These are phyloP conservation scores for Gonatopus flavifemur DNA, from an alignment of 1,140 invertebrate genomes.

Conservation along the genomic window DNA sequence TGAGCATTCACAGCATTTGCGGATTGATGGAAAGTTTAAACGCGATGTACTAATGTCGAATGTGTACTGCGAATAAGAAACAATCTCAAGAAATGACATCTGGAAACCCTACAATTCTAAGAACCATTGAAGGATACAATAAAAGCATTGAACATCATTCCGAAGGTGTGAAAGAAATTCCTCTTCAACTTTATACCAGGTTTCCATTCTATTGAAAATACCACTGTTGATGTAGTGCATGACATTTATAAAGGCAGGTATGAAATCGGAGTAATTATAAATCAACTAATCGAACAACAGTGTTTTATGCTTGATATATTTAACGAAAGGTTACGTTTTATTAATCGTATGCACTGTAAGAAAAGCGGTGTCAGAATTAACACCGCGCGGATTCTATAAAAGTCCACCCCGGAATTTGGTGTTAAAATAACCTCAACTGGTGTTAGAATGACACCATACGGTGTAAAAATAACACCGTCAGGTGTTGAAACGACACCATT, in stretches of 20 bases:
- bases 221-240: slow-evolving; percentile 3
- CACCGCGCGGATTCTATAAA: too few species aligned
- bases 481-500: too few species aligned
- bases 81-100: background rate
- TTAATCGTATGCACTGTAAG: background rate
- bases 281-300: slow-evolving; percentile 9
- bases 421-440: too few species aligned
- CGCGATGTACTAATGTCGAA: slow-evolving; percentile 15
- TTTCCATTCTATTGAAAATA: slow-evolving; percentile 8
- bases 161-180: slow-evolving; percentile 12
- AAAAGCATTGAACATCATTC: slow-evolving; percentile 4
- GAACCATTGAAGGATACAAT: background rate
- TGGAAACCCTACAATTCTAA: slow-evolving; percentile 1
- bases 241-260: slow-evolving; percentile 6
- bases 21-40: slow-evolving; percentile 15
- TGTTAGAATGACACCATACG: too few species aligned
- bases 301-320: slow-evolving; percentile 13
- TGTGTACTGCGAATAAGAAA: slow-evolving; percentile 11
- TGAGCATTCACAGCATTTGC: slow-evolving; percentile 14
- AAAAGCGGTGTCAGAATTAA: too few species aligned
- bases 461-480: too few species aligned
- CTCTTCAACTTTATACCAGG: slow-evolving; percentile 3
- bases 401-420: too few species aligned
- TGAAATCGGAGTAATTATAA: slow-evolving; percentile 7
- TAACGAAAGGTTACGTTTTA: slow-evolving; percentile 5